Percentiles rank a stretch among this genome's conserved stretches.
phyloP scores from a whole-genome alignment of 2,888 invertebrate species.

The Lasioglossum vierecki region DNA sequence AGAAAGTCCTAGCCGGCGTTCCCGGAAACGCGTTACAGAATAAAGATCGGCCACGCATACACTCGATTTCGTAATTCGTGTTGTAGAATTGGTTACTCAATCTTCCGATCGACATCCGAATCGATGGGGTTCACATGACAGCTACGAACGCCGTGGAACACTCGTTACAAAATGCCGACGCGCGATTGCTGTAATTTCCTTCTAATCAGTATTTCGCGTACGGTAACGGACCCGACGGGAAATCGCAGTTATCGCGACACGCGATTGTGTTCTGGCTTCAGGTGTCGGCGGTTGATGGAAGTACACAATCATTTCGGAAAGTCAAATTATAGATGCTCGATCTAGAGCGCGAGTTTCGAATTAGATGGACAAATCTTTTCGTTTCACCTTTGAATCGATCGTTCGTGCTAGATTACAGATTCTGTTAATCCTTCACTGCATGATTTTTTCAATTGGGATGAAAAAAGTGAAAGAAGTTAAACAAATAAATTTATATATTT shows the following conservation, averaged over 20 bases:
- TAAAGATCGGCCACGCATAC: not conserved
- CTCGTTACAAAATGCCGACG: conserved; percentile 3
- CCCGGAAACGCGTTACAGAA: not conserved
- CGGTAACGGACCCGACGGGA: conserved; percentile 24
- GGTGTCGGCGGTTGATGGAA: not conserved
- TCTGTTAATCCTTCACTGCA: no score
- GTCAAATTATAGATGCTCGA: not conserved
- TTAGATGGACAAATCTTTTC: not conserved
- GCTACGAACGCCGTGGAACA: not conserved
- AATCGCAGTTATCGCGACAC: conserved; percentile 11
- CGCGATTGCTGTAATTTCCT: conserved; percentile 18
- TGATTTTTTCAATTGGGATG: no score
- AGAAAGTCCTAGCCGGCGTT: conserved; percentile 21
- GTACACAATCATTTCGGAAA: not conserved
- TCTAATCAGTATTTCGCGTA: conserved; percentile 13
- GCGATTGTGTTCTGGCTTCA: not conserved
- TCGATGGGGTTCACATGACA: not conserved
- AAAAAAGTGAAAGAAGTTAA: no score
- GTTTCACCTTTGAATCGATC: no score
- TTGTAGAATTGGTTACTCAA: conserved; percentile 3
- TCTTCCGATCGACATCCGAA: not conserved
- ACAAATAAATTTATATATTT: no score
- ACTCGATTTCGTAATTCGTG: not conserved
- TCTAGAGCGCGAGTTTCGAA: not conserved
- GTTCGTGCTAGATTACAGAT: no score